Conservation (phyloP, 1,140 invertebrate genomes). For the Lordiphosa stackelbergi region DNA sequence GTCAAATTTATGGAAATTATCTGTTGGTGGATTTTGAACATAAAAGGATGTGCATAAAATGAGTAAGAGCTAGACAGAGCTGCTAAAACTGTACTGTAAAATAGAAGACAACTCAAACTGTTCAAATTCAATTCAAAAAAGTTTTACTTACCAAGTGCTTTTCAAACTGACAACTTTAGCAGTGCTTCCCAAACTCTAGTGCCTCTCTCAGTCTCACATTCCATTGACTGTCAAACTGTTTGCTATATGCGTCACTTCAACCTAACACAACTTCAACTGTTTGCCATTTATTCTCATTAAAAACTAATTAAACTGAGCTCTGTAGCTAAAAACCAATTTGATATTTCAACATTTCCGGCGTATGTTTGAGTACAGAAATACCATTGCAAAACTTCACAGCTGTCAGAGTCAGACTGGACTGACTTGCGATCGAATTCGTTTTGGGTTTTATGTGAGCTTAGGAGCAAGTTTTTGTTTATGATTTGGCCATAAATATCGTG, state of each 20-base stretch:
- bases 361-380: conserved; percentile 21
- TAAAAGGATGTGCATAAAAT: conserved; percentile 28
- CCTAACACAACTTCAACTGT: conserved; percentile 20
- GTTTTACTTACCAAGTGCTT: neutral
- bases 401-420: conserved; percentile 7
- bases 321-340: conserved; percentile 25
- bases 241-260: conserved; percentile 5
- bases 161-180: conserved; percentile 2
- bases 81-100: too few relatives aligned
- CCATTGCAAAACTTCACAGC: conserved; percentile 27
- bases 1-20: conserved; percentile 19
- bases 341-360: conserved; percentile 48
- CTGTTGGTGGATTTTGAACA: conserved; percentile 19
- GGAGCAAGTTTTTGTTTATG: neutral
- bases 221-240: neutral
- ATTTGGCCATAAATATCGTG: conserved; percentile 21
- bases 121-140: neutral
- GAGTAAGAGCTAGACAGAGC: conserved; percentile 3
- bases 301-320: conserved; percentile 47
- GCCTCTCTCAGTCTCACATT: too few relatives aligned
- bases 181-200: too few relatives aligned
- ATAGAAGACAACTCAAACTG: too few relatives aligned
- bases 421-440: conserved; percentile 15
- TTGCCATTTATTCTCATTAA: conserved; percentile 59
- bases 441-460: conserved; percentile 1